These are phyloP conservation scores for Tachypleus tridentatus DNA, from an alignment of 1,140 invertebrate species.

Conservation along the genomic window DNA sequence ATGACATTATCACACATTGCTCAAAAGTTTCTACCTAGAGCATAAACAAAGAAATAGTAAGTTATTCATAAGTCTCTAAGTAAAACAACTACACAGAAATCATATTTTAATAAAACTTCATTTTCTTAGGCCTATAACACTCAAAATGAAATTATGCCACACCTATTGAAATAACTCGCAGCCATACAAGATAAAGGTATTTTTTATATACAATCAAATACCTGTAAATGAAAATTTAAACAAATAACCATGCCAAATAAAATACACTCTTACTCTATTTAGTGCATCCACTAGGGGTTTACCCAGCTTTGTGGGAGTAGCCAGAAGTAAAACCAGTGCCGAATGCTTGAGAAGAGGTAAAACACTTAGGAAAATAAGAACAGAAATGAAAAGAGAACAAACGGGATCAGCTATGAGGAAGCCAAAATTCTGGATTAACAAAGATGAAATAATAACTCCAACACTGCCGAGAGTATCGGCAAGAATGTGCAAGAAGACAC, in stretches of 20 bases:
- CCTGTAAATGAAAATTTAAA: conserved; percentile 5
- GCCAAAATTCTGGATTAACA: conserved; percentile 48
- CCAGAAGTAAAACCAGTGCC: conserved; percentile 36
- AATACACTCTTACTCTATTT: conserved; percentile 27
- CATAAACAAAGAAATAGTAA: too few species aligned
- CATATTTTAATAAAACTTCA: too few species aligned
- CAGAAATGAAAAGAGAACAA: conserved; percentile 49
- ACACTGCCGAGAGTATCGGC: conserved; percentile 50
- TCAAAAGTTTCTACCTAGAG: too few species aligned
- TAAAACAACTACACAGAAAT: too few species aligned
- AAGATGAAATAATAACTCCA: conserved; percentile 47
- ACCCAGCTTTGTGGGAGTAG: conserved; percentile 29
- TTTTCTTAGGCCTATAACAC: too few species aligned
- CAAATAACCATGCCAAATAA: background rate
- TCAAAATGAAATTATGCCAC: too few species aligned
- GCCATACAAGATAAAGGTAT: conserved; percentile 7
- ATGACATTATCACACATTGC: too few species aligned
- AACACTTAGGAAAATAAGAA: conserved; percentile 45
- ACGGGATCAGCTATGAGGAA: conserved; percentile 49
- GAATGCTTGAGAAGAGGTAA: conserved; percentile 44
- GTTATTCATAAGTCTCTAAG: too few species aligned
- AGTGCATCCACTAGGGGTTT: conserved; percentile 25
- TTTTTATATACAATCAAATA: conserved; percentile 1
- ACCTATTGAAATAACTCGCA: conserved; percentile 12
- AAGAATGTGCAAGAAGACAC: conserved; percentile 49